Evolutionary conservation across 2,888 invertebrate species (phyloP).

Genomic region (Himalopsyche tibetana): DNA sequence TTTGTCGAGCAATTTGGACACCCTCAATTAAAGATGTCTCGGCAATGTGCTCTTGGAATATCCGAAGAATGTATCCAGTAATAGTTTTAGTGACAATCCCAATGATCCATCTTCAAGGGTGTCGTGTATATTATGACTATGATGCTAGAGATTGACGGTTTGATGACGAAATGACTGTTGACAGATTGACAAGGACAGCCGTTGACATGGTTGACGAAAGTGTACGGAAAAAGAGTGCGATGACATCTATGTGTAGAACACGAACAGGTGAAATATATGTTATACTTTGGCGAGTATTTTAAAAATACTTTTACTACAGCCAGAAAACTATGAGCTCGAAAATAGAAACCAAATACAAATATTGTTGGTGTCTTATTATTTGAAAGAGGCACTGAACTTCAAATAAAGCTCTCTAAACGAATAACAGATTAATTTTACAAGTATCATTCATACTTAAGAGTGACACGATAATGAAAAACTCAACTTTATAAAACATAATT

Average conservation of each 20-base stretch:
- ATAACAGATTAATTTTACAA: no score
- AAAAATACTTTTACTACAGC: conserved; percentile 16
- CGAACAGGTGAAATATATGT: background rate
- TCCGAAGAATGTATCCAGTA: no score
- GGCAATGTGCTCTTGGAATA: no score
- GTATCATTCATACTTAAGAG: no score
- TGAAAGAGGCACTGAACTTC: background rate
- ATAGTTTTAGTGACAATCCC: no score
- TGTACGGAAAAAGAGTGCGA: background rate
- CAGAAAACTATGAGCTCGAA: background rate
- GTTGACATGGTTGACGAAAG: conserved; percentile 1
- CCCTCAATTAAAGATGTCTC: no score
- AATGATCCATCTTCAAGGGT: background rate
- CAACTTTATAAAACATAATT: no score
- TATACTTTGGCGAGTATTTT: background rate
- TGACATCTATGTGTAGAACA: background rate
- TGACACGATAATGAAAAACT: no score
- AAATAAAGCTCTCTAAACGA: no score
- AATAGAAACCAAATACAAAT: background rate
- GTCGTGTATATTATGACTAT: background rate
- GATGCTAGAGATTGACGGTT: background rate
- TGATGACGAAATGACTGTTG: conserved; percentile 1
- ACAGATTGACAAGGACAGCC: conserved; percentile 40
- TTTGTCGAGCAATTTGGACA: no score
- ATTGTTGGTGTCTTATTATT: background rate